Percentiles rank a stretch among this genome's conserved stretches.
Conservation (phyloP, 2,888 invertebrate genomes). For the Temnothorax ravouxi region DNA sequence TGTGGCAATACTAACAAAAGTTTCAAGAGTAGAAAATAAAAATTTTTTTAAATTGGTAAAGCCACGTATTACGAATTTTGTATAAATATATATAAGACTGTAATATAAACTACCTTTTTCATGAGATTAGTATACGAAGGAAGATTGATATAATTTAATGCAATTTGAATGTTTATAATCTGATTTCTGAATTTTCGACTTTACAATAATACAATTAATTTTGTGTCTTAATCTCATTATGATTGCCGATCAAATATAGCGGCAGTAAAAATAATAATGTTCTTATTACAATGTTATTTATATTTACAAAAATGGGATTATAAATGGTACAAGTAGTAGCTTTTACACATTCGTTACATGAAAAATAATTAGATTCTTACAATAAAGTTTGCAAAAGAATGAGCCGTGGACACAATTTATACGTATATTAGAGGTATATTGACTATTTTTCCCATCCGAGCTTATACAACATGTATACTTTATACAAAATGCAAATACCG, state of each 20-base stretch:
- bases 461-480: conserved; percentile 77
- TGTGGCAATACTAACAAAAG: too few species aligned
- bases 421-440: conserved; percentile 83
- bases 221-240: conserved; percentile 4
- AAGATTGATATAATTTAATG: too few species aligned
- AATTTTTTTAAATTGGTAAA: too few species aligned
- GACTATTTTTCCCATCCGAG: conserved; percentile 82
- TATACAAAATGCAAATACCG: conserved; percentile 77
- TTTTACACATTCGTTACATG: conserved; percentile 78
- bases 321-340: conserved; percentile 78
- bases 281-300: conserved; percentile 82
- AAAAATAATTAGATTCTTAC: conserved; percentile 79
- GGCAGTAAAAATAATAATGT: background rate
- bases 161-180: background rate
- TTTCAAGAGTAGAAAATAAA: too few species aligned
- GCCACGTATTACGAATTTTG: too few species aligned
- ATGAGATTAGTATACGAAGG: too few species aligned
- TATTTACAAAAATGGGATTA: conserved; percentile 83
- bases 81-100: too few species aligned
- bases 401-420: conserved; percentile 76
- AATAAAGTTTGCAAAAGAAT: conserved; percentile 70
- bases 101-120: too few species aligned
- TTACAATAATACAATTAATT: conserved; percentile 6
- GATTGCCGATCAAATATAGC: background rate
- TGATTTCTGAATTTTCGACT: background rate